Conservation (phyloP, 2,113 vertebrate species). For the Enhydra lutris region DNA sequence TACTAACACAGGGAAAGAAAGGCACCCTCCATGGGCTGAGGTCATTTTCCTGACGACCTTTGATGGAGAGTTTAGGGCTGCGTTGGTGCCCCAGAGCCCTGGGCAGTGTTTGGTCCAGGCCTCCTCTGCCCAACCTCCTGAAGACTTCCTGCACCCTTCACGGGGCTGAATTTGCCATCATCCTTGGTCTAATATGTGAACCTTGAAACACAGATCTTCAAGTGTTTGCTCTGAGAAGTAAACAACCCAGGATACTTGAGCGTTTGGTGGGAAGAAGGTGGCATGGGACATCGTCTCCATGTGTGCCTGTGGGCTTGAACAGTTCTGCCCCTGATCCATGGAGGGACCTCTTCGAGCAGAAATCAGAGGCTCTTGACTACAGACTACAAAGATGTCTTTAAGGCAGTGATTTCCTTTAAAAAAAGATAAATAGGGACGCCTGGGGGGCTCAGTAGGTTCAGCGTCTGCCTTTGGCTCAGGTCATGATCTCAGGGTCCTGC, state of each 20-base stretch:
- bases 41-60: background rate
- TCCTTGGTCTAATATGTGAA: background rate
- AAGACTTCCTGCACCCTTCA: background rate
- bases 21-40: background rate
- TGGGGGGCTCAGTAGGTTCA: too few species aligned
- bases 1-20: background rate
- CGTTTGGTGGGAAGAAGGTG: too few species aligned
- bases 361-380: background rate
- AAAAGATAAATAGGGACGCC: background rate
- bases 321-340: background rate
- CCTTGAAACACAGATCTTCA: slow-evolving; percentile 36
- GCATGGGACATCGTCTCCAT: rapidly evolving
- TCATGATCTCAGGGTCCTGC: too few species aligned
- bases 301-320: rapidly evolving
- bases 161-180: background rate
- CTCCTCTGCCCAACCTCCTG: background rate
- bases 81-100: background rate
- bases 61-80: background rate
- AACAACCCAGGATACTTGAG: too few species aligned
- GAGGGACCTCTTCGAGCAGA: background rate
- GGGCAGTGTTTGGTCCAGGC: background rate
- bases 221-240: background rate
- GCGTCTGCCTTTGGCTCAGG: too few species aligned
- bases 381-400: background rate
- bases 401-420: background rate